phyloP scores from a whole-genome alignment of 2,888 invertebrate species.

The Lamellibrachia columna region DNA sequence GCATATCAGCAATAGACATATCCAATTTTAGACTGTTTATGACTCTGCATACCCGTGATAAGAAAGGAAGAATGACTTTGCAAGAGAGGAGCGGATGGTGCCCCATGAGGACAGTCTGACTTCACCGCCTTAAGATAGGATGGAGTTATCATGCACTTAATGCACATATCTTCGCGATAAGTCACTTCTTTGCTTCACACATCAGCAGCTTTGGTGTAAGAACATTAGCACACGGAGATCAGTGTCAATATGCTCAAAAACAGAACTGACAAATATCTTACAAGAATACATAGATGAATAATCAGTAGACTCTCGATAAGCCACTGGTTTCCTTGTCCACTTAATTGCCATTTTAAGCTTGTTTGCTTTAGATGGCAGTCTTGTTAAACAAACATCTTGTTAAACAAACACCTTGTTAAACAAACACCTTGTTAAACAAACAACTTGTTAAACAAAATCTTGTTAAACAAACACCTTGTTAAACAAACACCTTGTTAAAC shows the following conservation, averaged over 20 bases:
- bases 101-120: neutral
- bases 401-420: neutral
- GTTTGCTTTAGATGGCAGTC: neutral
- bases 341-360: neutral
- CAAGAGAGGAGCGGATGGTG: neutral
- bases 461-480: no score
- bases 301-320: neutral
- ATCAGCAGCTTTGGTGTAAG: neutral
- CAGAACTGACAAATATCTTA: neutral
- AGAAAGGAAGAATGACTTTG: neutral
- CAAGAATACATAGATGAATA: neutral
- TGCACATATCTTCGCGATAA: neutral
- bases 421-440: neutral
- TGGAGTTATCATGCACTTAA: neutral
- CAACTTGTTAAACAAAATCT: no score
- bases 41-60: neutral
- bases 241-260: neutral
- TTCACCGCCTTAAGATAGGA: neutral
- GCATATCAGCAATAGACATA: no score
- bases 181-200: neutral
- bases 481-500: no score
- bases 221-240: neutral
- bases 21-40: no score
- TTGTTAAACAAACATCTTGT: neutral
- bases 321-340: neutral